Evolutionary conservation across 2,797 vertebrate genomes (phyloP), one percentile per base, ranked within the genome.

Genomic region (Lithobates sylvaticus): DNA sequence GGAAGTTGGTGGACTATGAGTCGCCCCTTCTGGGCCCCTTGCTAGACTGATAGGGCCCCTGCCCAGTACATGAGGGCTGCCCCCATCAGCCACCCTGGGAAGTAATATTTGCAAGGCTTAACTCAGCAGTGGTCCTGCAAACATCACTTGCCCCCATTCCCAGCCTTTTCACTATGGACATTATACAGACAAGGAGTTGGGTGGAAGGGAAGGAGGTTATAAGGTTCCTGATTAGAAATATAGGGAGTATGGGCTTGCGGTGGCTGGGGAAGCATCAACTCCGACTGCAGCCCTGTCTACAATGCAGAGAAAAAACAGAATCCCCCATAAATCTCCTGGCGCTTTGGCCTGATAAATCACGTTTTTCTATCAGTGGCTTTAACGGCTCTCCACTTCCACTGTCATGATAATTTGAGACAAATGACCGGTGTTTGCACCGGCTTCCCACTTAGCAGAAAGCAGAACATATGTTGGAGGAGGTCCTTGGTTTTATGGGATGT

Each of bases 401-500:
- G 74, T 70, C 74, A 39, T 54, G 73, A 84, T 61, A 58, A 84
- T 77, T 58, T 58, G 74, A 84, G 82, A 84, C 82, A 70, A 83
- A 76, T 84, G 82, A 76, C 82, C 65, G 82, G 32, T 58, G 4
- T 18, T 23, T 84, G 82, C 74, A 84, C 82, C 27, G 6, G 23
- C 10, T 72, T 72, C 13, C 44, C 34, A 32, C 65, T 77, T 84
- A 26, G 27, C 27, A 27, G 23, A 34, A 16, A 78, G 74, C 18
- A 4, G 64, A 76, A 70, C 82, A 84, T 34, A 42, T 84, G 82
- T 84, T 77, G 47, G 44, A 26, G 44, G 82, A 58, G 42, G 42
- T 3, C 10, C 27, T 15, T 1, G 34, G 10, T 16, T 70, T 84
- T 54, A 70, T 69, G 39, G 42, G 12, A 54, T 18, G 16, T 54